Percentiles rank a stretch among this genome's conserved stretches.
Conservation (phyloP, 2,113 vertebrate species). For the Strix uralensis region DNA sequence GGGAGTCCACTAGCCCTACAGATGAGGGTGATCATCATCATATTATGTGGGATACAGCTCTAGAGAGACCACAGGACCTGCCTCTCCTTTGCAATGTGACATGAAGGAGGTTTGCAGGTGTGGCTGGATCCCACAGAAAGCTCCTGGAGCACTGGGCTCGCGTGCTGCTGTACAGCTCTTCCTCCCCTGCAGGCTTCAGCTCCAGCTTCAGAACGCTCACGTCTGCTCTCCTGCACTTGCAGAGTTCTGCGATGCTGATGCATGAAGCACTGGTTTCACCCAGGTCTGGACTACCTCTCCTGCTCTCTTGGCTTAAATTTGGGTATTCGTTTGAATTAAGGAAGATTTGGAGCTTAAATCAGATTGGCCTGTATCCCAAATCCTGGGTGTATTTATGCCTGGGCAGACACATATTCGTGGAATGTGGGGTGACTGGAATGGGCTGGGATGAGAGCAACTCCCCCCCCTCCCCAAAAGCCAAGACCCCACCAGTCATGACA, state of each 20-base stretch:
- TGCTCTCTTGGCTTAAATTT: neutral
- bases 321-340: neutral
- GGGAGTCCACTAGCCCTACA: neutral
- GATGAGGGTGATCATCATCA: neutral
- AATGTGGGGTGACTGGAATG: neutral
- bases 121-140: neutral
- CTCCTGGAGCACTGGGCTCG: neutral
- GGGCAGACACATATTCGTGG: accelerated
- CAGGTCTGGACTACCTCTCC: neutral
- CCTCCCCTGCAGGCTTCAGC: neutral
- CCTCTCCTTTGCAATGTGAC: neutral
- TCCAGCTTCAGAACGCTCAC: neutral
- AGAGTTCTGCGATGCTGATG: neutral
- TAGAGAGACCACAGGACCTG: neutral
- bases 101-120: neutral
- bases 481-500: neutral
- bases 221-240: neutral
- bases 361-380: neutral
- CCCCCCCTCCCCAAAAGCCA: neutral
- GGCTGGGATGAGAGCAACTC: neutral
- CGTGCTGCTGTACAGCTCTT: neutral
- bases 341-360: neutral
- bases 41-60: neutral
- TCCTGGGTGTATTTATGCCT: accelerated
- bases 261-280: neutral